Conservation (phyloP, 2,113 vertebrate species). For the Etheostoma cragini region DNA sequence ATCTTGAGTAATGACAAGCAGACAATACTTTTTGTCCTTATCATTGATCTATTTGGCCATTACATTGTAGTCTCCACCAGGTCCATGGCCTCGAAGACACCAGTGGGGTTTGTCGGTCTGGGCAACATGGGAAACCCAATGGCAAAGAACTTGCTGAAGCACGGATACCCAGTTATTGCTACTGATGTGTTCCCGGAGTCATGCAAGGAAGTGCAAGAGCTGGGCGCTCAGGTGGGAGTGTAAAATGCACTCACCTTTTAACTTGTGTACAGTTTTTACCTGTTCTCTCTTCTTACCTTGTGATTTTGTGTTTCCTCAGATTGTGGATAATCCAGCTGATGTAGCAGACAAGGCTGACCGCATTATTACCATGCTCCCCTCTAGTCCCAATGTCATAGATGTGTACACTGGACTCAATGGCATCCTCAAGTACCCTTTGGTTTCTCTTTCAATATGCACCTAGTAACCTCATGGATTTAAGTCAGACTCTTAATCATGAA, state of each 20-base stretch:
- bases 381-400: conserved; percentile 92
- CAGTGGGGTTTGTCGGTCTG: conserved; percentile 95
- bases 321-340: conserved; percentile 93
- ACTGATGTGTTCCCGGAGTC: conserved; percentile 97
- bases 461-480: neutral
- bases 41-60: neutral
- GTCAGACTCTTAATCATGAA: neutral
- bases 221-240: conserved; percentile 91
- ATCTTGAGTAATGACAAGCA: neutral
- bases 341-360: conserved; percentile 96
- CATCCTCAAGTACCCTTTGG: conserved; percentile 91
- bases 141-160: conserved; percentile 97
- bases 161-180: conserved; percentile 95
- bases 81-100: conserved; percentile 97
- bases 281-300: neutral
- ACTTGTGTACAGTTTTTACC: neutral
- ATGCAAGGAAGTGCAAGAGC: conserved; percentile 94
- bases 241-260: neutral
- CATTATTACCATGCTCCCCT: conserved; percentile 98
- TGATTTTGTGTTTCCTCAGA: conserved; percentile 79
- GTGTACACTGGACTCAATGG: conserved; percentile 94
- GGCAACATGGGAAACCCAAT: conserved; percentile 99
- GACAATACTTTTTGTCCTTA: neutral
- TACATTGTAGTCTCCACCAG: conserved; percentile 88
- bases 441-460: conserved; percentile 2